A percentile compares a stretch with the other conserved stretches of the same genome.
Conservation (phyloP, 2,797 vertebrate species). For the Tragopan temminckii region DNA sequence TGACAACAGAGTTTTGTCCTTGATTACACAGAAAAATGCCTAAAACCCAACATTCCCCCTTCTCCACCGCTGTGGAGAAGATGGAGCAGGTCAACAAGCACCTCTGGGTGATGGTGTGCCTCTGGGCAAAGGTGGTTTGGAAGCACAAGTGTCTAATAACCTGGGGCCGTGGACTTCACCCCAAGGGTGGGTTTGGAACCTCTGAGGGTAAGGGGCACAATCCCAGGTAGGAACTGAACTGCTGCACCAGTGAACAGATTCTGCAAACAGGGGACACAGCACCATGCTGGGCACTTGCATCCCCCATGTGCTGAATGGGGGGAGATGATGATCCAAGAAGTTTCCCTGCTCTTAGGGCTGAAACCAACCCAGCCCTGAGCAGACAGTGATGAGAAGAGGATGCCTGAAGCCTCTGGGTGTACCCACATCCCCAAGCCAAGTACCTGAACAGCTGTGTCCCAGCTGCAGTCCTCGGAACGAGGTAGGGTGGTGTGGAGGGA, state of each 20-base stretch:
- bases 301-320: background rate
- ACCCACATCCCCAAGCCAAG: background rate
- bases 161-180: background rate
- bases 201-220: background rate
- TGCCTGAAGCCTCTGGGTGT: background rate
- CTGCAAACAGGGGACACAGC: background rate
- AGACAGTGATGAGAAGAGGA: background rate
- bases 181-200: background rate
- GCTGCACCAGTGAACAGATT: background rate
- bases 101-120: background rate
- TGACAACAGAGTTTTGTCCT: background rate
- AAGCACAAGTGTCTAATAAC: background rate
- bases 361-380: background rate
- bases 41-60: background rate
- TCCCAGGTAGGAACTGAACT: background rate
- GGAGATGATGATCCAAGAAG: background rate
- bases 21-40: background rate
- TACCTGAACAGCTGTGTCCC: background rate
- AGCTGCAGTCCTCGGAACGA: background rate
- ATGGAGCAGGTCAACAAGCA: background rate
- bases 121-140: background rate
- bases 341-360: background rate
- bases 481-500: background rate
- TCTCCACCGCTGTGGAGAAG: background rate
- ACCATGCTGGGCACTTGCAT: background rate